Percentiles rank a stretch among this genome's conserved stretches.
phyloP scores from a whole-genome alignment of 1,140 invertebrate species.

The Drosophila melanogaster region Release_6_plus_ISO1_MT NT_033779.5:21669001-21669500 shows the following conservation, averaged over 20 bases:
- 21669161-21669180: conserved; percentile 87
- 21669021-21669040: conserved; percentile 55
- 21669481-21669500: conserved; percentile 70
- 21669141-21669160: conserved; percentile 77
- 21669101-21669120: conserved; percentile 87
- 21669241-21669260: not conserved
- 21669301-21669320: too few relatives aligned
- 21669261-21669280: too few relatives aligned
- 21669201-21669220: conserved; percentile 84
- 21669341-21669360: not conserved
- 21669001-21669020: conserved; percentile 77
- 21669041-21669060: conserved; percentile 17
- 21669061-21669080: conserved; percentile 36
- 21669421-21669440: conserved; percentile 73
- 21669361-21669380: conserved; percentile 85
- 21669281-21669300: too few relatives aligned
- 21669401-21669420: conserved; percentile 65
- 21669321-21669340: not conserved
- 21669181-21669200: conserved; percentile 87
- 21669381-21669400: conserved; percentile 58
- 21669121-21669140: conserved; percentile 88
- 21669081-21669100: conserved; percentile 84
- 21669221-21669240: conserved; percentile 69
- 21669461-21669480: conserved; percentile 70
- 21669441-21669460: conserved; percentile 77